Base-by-base conservation (phyloP, 2,797 vertebrate genomes). In the Gorsachius magnificus region DNA sequence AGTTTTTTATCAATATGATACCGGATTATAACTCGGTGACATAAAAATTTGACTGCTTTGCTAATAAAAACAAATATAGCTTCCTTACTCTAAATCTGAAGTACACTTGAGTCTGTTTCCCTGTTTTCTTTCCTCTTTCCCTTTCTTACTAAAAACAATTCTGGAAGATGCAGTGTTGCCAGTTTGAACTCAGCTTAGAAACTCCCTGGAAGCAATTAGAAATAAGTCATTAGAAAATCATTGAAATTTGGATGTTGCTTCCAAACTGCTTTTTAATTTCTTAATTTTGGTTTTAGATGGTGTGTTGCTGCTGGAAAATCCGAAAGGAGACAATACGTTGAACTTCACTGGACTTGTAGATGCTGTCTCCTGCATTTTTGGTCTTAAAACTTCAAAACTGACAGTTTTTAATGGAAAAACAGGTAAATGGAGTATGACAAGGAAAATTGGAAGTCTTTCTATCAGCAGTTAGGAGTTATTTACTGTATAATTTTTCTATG, bases 241-340 rank as follows among this genome's bases (percentile, higher is more conserved):
- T 57, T 85, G 36, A 18, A 63, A 50, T 28, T 78, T 56, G 46
- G 35, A 38, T 77, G 29, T 88, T 93, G 66, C 51, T 94, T 83
- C 33, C 85, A 76, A 95, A 72, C 66, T 79, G 54, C 51, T 41
- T 92, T 89, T 96, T 88, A 69, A 92, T 81, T 51, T 80, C 61
- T 54, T 64, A 26, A 57, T 91, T 97, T 93, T 87, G 33, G 25
- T 91, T 97, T 90, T 79, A 99, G 99, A 98, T 92, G 99, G 99
- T 6, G 98, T 99, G 15, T 95, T 99, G 86, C 98, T 99, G 94
- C 96, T 99, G 96, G 99, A 99, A 97, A 99, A 99, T 96, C 99
- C 99, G 16, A 99, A 98, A 97, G 99, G 99, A 9, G 99, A 99
- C 93, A 98, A 99, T 97, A 96, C 88, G n/a, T 90, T 99, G 82